These are phyloP conservation scores for Camponotus vicinus DNA, from an alignment of 1,140 invertebrate genomes.

Conservation along the genomic window DNA sequence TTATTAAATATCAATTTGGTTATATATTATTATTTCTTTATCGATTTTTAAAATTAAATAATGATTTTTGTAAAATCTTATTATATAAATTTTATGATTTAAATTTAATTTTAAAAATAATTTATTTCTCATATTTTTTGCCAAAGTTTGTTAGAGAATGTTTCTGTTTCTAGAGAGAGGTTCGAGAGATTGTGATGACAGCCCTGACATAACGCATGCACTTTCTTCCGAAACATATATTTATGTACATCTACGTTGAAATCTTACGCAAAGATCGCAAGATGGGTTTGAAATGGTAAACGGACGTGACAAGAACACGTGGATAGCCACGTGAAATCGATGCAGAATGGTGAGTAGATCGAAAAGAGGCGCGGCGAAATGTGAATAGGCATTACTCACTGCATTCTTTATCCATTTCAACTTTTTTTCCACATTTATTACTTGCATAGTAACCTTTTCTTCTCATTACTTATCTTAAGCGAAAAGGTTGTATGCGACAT, in stretches of 20 bases:
- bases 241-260: conserved; percentile 29
- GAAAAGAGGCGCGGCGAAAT: conserved; percentile 28
- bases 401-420: conserved; percentile 38
- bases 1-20: background rate
- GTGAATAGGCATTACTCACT: conserved; percentile 36
- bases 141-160: background rate
- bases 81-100: background rate
- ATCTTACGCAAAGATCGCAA: conserved; percentile 16
- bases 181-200: background rate
- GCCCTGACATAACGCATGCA: background rate
- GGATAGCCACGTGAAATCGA: conserved; percentile 66
- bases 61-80: background rate
- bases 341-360: conserved; percentile 15
- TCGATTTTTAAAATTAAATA: background rate
- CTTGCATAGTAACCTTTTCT: conserved; percentile 25
- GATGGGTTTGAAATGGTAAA: conserved; percentile 38
- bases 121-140: conserved; percentile 6
- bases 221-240: conserved; percentile 29
- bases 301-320: conserved; percentile 57
- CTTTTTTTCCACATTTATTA: background rate
- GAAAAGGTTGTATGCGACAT: conserved; percentile 16
- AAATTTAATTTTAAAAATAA: background rate
- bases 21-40: background rate
- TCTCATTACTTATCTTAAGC: conserved; percentile 12
- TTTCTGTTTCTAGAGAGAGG: background rate